Evolutionary conservation across 2,888 invertebrate species (phyloP).

Genomic region (Thelaira solivaga): DNA sequence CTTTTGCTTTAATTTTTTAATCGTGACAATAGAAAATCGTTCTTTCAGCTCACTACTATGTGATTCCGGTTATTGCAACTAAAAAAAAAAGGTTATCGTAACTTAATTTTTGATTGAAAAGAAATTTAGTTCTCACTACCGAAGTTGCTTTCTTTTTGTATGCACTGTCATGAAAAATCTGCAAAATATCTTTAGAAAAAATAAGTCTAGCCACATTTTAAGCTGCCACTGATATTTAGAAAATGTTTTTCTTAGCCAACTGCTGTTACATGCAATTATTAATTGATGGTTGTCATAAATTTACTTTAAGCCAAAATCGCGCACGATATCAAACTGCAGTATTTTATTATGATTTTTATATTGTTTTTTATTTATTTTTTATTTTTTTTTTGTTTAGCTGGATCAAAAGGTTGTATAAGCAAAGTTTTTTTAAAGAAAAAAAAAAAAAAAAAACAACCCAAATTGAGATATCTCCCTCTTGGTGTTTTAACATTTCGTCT

Average conservation of each 20-base stretch:
- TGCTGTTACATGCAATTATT: conserved; percentile 65
- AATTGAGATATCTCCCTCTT: conserved; percentile 73
- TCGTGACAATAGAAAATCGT: no score
- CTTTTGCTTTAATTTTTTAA: no score
- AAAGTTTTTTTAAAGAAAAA: no score
- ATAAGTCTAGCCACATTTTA: conserved; percentile 10
- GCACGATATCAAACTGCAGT: conserved; percentile 54
- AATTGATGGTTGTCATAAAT: conserved; percentile 70
- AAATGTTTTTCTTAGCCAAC: conserved; percentile 25
- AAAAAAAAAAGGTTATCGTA: no score
- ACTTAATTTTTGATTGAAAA: no score
- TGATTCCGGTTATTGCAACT: no score
- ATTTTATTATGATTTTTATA: conserved; percentile 36
- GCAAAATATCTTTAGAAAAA: neutral
- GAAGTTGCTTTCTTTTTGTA: no score
- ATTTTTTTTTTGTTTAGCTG: conserved; percentile 18
- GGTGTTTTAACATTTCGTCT: conserved; percentile 54
- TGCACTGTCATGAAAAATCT: neutral
- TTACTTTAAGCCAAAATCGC: conserved; percentile 65
- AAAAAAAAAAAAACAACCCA: conserved; percentile 58
- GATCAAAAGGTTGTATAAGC: conserved; percentile 51
- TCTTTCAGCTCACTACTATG: no score
- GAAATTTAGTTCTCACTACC: no score
- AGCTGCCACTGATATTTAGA: conserved; percentile 56
- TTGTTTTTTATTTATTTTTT: neutral